These are phyloP conservation scores for Eulimnadia texana DNA, from an alignment of 1,140 invertebrate genomes.

Conservation along the genomic window DNA sequence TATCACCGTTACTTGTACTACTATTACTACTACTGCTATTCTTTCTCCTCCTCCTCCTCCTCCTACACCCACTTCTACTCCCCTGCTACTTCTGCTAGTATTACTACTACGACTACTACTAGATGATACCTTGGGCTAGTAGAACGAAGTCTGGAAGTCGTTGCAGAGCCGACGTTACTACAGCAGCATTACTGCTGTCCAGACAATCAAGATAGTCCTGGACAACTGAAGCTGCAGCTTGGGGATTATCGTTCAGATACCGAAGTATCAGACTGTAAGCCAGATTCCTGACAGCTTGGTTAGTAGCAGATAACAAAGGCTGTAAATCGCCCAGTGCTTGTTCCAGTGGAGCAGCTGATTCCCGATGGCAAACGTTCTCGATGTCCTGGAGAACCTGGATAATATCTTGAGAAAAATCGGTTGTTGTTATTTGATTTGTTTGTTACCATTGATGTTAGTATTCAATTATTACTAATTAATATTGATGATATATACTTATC, in stretches of 20 bases:
- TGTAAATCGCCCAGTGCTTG: conserved; percentile 4
- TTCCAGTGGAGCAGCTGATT: neutral
- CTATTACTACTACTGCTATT: too few relatives aligned
- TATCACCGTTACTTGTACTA: too few relatives aligned
- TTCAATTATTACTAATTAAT: too few relatives aligned
- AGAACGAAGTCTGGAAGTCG: conserved; percentile 66
- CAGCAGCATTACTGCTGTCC: conserved; percentile 56
- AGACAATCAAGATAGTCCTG: conserved; percentile 37
- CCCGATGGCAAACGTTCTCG: conserved; percentile 7
- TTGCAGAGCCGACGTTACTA: conserved; percentile 61
- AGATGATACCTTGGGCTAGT: conserved; percentile 49
- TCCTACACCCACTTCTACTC: too few relatives aligned
- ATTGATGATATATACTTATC: too few relatives aligned
- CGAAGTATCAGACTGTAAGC: conserved; percentile 12
- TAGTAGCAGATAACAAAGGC: conserved; percentile 9
- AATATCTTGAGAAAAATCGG: conserved; percentile 32
- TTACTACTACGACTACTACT: too few relatives aligned
- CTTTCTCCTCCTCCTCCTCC: too few relatives aligned
- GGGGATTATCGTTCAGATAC: conserved; percentile 10
- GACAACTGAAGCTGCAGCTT: conserved; percentile 4
- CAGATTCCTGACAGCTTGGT: conserved; percentile 9
- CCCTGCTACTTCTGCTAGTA: too few relatives aligned
- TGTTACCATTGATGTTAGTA: conserved; percentile 40
- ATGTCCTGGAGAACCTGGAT: conserved; percentile 7
- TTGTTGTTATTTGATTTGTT: neutral